Base-by-base conservation (phyloP, 2,113 vertebrate genomes). In the Melanocharis versteri region DNA sequence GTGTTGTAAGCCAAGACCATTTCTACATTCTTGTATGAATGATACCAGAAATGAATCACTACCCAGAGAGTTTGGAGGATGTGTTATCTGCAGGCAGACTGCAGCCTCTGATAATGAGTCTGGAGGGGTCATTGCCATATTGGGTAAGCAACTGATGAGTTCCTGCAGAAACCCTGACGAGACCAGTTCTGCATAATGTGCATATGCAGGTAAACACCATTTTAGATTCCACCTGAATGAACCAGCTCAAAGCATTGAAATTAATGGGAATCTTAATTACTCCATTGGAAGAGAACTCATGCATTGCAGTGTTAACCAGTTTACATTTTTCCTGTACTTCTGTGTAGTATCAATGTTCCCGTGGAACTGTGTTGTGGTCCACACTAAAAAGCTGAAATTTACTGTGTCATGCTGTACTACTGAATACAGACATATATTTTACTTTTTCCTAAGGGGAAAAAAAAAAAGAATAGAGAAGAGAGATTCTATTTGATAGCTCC, bases 291-390 rank as follows among this genome's bases (percentile, higher is more conserved):
- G 7, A 39, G 18, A 65, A 54, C 11, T 60, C 13, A 61, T 42
- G 14, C 12, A 39, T n/a, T 68, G 4, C 35, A 81, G 14, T 60
- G 10, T 58, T 80, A 78, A 68, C 11, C 66, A 51, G 13, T 33
- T 90, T 23, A 37, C 4, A 33, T 65, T 83, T 79, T 83, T 54
- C 33, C 9, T 47, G 1, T 39, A 65, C 75, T 90, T 83, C 13
- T 60, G 2, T 15, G 7, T 16, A 18, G 11, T 31, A 44, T 16
- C 51, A 56, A 26, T 68, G 5, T 45, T 71, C 28, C 21, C 2
- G 1, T 57, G 17, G 10, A 62, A 37, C 13, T 3, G 0, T 44
- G 19, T 35, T 30, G 11, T 35, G 9, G 9, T 39, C 30, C 10
- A 0, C 13, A 23, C 15, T 23, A 48, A 89, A 78, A 89, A 75